phyloP scores from a whole-genome alignment of 1,140 invertebrate genomes.

The Campoletis sonorensis region DNA sequence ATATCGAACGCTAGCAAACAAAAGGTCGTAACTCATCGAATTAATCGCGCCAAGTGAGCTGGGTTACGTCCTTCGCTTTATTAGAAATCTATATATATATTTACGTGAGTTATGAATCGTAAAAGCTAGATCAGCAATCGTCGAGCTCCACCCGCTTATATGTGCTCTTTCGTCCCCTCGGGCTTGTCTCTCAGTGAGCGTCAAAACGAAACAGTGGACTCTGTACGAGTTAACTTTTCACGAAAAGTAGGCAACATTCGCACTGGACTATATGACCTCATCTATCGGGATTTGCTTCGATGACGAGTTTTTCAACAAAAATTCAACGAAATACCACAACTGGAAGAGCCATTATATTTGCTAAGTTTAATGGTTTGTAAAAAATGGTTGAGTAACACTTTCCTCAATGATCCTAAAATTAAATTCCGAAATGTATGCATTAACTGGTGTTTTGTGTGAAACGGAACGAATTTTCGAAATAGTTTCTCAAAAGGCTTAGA shows the following conservation, averaged over 20 bases:
- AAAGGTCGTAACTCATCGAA: constrained; percentile 13
- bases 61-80: background rate
- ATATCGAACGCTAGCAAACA: background rate
- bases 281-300: constrained; percentile 38
- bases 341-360: background rate
- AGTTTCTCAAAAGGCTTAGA: too few relatives aligned
- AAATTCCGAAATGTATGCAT: too few relatives aligned
- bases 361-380: background rate
- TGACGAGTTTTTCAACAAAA: background rate
- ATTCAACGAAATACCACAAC: background rate
- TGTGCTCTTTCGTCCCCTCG: constrained; percentile 56
- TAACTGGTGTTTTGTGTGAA: too few relatives aligned
- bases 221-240: constrained; percentile 61
- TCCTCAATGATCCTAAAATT: too few relatives aligned
- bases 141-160: constrained; percentile 55
- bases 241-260: constrained; percentile 58
- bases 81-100: constrained; percentile 3
- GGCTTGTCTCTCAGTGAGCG: constrained; percentile 56
- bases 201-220: constrained; percentile 51
- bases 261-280: constrained; percentile 51
- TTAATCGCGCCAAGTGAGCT: background rate
- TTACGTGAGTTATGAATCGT: constrained; percentile 72
- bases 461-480: too few relatives aligned
- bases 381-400: background rate
- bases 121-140: constrained; percentile 74